Percentiles rank a stretch among this genome's conserved stretches.
These are phyloP conservation scores for Thaumetopoea pityocampa DNA, from an alignment of 1,140 invertebrate genomes.

Conservation along the genomic window DNA sequence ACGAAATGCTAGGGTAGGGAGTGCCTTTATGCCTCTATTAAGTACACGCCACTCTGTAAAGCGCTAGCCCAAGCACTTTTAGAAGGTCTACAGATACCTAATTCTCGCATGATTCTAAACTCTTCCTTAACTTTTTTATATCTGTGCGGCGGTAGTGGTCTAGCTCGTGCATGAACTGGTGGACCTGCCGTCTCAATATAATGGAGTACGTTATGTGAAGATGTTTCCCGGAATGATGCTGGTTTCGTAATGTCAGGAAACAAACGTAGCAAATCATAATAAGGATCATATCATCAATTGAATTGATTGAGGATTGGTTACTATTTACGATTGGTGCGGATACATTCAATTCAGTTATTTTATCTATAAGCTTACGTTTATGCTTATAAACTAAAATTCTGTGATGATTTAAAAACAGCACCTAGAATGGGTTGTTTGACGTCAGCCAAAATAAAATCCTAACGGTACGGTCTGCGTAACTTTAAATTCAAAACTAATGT, in stretches of 20 bases:
- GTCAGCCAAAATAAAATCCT: constrained; percentile 17
- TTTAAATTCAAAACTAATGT: constrained; percentile 19
- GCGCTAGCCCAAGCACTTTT: too few relatives aligned
- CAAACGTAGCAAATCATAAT: constrained; percentile 8
- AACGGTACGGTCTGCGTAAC: constrained; percentile 12
- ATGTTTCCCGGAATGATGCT: constrained; percentile 5
- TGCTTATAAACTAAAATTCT: constrained; percentile 16
- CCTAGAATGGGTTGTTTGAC: constrained; percentile 24
- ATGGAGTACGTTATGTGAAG: constrained; percentile 6
- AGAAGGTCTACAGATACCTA: constrained; percentile 19
- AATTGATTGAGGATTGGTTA: constrained; percentile 4
- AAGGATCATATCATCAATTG: constrained; percentile 7
- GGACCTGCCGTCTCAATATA: constrained; percentile 15
- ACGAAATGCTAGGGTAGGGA: too few relatives aligned
- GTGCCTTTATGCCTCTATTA: too few relatives aligned
- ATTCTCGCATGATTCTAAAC: constrained; percentile 12
- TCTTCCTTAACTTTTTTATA: constrained; percentile 13
- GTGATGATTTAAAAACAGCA: constrained; percentile 20
- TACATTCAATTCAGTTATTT: too few relatives aligned
- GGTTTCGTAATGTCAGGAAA: constrained; percentile 16
- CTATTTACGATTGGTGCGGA: too few relatives aligned
- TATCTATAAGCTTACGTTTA: constrained; percentile 13
- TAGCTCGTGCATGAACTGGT: not conserved
- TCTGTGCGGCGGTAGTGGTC: constrained; percentile 1
- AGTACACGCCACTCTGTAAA: too few relatives aligned